Base-by-base conservation (phyloP, 2,888 invertebrate species). In the Philopedon plagiatum region DNA sequence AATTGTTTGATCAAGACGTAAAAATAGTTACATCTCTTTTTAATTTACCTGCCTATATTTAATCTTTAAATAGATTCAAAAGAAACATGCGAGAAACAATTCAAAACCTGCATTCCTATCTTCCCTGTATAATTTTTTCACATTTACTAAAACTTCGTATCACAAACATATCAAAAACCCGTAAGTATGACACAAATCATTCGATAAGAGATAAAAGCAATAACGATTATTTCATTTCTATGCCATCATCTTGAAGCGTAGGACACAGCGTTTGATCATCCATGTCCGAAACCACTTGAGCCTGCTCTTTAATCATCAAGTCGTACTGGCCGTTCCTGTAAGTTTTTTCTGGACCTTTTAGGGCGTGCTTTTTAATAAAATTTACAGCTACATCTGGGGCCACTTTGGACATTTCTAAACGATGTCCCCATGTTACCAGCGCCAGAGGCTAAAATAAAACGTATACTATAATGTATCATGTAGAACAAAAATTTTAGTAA, bases 401-500 rank as follows among this genome's bases (percentile, higher is more conserved):
- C 0, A 92, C 90, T 73, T 88, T 88, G 3, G 93, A 91, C 91
- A 94, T 92, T 78, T 89, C 88, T 56, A 94, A 83, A 56, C 89
- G 88, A 77, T 90, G 90, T 26, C 94, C 93, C 94, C 94, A 95
- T 0, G 92, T 87, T 0, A 94, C 84, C 75, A 95, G 81, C 0
- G 91, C 93, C 37, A 95, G 83, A 0, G 94, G 94, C 92, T 92
- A 82, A 68, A 87, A 87, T 65, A 86, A 86, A 68, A 60, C n/a
- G n/a, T n/a, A n/a, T n/a, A n/a, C n/a, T n/a, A n/a, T n/a, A n/a
- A n/a, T n/a, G n/a, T n/a, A n/a, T n/a, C n/a, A n/a, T n/a, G n/a
- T n/a, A n/a, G n/a, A n/a, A n/a, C n/a, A n/a, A n/a, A n/a, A n/a
- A n/a, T n/a, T n/a, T n/a, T n/a, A n/a, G n/a, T n/a, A n/a, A n/a